These are phyloP conservation scores for Scylla paramamosain DNA, from an alignment of 1,140 invertebrate genomes.

Conservation along the genomic window DNA sequence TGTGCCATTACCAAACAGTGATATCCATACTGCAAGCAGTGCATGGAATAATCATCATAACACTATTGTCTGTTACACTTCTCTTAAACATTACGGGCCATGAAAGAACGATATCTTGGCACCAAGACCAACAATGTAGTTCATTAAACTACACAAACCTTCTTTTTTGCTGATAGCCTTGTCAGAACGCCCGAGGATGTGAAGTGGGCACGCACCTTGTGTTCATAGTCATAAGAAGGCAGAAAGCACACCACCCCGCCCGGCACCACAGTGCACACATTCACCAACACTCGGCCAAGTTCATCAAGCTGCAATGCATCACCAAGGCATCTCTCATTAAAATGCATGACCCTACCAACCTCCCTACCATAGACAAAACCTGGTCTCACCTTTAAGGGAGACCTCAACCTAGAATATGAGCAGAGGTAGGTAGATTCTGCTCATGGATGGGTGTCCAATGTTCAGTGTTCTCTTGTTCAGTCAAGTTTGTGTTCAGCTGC, in stretches of 20 bases:
- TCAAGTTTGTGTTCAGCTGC: no score
- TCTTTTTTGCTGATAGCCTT: conserved; percentile 87
- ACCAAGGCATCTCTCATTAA: background rate
- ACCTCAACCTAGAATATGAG: no score
- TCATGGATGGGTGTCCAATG: no score
- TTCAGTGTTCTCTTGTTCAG: no score
- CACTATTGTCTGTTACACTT: background rate
- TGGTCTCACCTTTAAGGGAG: no score
- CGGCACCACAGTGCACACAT: conserved; percentile 89
- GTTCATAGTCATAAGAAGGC: conserved; percentile 95
- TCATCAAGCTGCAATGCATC: conserved; percentile 86
- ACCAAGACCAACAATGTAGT: no score
- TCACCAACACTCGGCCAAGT: conserved; percentile 87
- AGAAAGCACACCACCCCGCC: conserved; percentile 97
- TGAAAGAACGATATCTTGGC: background rate
- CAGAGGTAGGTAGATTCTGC: no score
- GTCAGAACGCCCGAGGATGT: conserved; percentile 85
- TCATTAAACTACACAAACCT: conserved; percentile 79
- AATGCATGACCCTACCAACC: no score
- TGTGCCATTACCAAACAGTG: conserved; percentile 53
- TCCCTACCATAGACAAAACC: no score
- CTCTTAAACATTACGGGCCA: background rate
- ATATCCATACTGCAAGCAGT: background rate
- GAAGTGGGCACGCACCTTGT: conserved; percentile 85
- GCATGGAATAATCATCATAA: no score